These are phyloP conservation scores for Anodontia alba DNA, from an alignment of 2,888 invertebrate genomes.

Conservation along the genomic window DNA sequence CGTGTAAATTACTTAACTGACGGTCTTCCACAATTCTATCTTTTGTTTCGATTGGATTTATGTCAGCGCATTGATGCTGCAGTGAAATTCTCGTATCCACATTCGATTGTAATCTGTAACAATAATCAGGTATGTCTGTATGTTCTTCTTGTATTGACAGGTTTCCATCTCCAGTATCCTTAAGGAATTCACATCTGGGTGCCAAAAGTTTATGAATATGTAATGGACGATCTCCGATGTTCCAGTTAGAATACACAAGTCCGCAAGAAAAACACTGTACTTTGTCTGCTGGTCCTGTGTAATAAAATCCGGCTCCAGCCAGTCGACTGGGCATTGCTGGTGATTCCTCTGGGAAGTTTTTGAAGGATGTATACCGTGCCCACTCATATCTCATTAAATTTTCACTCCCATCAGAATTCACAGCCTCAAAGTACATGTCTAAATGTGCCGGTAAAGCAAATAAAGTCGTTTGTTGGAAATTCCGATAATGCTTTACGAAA, in stretches of 20 bases:
- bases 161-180: not conserved
- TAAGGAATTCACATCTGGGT: constrained; percentile 47
- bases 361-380: not conserved
- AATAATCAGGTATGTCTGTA: too few species aligned
- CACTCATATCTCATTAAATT: not conserved
- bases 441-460: not conserved
- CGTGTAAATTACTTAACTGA: not conserved
- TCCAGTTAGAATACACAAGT: constrained; percentile 51
- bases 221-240: constrained; percentile 42
- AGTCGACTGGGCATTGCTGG: constrained; percentile 45
- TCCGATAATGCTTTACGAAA: too few species aligned
- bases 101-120: too few species aligned
- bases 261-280: constrained; percentile 64
- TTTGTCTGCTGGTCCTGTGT: constrained; percentile 53
- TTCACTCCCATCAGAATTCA: not conserved
- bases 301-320: constrained; percentile 67
- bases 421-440: not conserved
- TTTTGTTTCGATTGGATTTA: not conserved
- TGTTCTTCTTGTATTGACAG: not conserved
- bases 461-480: not conserved
- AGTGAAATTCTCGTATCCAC: not conserved
- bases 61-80: not conserved
- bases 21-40: too few species aligned
- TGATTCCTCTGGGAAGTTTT: not conserved
- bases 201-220: constrained; percentile 53